A percentile compares a stretch with the other conserved stretches of the same genome.
phyloP scores from a whole-genome alignment of 2,888 invertebrate species.

The Didymodactylos carnosus region DNA sequence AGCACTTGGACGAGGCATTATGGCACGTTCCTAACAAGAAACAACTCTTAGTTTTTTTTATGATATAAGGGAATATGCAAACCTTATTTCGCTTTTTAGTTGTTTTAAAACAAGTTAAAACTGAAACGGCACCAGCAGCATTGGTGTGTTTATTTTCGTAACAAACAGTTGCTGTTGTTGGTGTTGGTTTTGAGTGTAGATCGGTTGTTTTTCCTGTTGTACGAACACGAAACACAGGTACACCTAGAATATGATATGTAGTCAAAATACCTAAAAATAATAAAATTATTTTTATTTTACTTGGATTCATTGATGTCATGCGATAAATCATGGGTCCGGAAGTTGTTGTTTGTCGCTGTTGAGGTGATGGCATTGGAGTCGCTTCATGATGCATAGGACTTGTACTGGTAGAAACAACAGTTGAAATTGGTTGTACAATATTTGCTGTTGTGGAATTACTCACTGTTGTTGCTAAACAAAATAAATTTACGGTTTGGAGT shows the following conservation, averaged over 20 bases:
- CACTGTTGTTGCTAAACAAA: neutral
- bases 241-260: neutral
- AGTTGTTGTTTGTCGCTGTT: neutral
- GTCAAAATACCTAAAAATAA: neutral
- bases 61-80: neutral
- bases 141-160: neutral
- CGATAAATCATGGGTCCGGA: neutral
- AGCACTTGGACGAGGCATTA: neutral
- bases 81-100: neutral
- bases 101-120: neutral
- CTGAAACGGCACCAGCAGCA: neutral
- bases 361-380: neutral
- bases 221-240: neutral
- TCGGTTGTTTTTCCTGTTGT: too few relatives aligned
- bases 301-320: neutral
- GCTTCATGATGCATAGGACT: neutral
- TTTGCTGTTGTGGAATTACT: neutral
- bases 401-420: neutral
- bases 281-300: neutral
- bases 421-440: neutral
- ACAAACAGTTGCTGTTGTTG: neutral
- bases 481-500: too few relatives aligned
- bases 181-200: neutral
- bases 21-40: neutral
- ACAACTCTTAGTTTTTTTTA: too few relatives aligned